These are phyloP conservation scores for Nasonia oneida DNA, from an alignment of 2,888 invertebrate genomes.

Conservation along the genomic window DNA sequence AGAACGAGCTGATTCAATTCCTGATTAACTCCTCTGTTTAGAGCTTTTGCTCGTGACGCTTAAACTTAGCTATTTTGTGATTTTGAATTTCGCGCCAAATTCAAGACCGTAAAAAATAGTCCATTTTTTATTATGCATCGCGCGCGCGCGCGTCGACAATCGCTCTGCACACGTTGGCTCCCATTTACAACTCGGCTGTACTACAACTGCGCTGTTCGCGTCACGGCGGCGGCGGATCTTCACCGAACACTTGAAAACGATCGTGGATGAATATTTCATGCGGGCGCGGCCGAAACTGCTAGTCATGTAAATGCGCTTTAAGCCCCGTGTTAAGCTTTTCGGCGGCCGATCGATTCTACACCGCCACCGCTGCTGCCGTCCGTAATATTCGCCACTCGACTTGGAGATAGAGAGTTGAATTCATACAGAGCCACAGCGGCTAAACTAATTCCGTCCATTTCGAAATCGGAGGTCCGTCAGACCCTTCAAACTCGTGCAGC, in stretches of 20 bases:
- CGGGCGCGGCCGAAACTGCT: slow-evolving; percentile 49
- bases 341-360: slow-evolving; percentile 22
- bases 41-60: not conserved
- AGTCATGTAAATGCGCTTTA: slow-evolving; percentile 59
- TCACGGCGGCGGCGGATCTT: slow-evolving; percentile 17
- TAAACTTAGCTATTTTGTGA: not conserved
- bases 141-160: not conserved
- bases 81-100: no score
- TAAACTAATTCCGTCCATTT: slow-evolving; percentile 6
- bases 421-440: not conserved
- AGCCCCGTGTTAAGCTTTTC: slow-evolving; percentile 54
- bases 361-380: not conserved
- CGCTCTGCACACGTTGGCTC: not conserved
- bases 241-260: slow-evolving; percentile 54
- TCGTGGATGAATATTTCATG: slow-evolving; percentile 63
- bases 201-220: not conserved
- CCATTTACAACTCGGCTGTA: slow-evolving; percentile 43
- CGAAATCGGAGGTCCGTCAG: not conserved
- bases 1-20: not conserved
- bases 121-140: not conserved
- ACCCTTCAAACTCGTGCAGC: not conserved
- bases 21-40: not conserved
- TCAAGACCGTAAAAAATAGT: not conserved
- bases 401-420: not conserved
- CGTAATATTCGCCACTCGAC: slow-evolving; percentile 13